Conservation (phyloP, 2,888 invertebrate species). For the Micoletzkya japonica region DNA sequence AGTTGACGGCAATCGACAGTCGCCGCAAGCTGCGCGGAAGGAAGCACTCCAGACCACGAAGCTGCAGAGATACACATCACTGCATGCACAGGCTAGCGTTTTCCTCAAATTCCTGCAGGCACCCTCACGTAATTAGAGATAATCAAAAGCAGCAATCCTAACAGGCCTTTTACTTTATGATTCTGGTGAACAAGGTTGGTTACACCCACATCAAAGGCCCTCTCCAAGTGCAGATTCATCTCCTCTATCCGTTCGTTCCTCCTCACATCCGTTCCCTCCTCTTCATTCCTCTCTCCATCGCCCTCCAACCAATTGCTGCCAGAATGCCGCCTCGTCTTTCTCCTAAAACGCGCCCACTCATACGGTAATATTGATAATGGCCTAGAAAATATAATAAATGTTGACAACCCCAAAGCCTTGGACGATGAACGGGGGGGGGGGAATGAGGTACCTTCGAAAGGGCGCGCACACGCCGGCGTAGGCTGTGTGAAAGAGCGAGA, state of each 20-base stretch:
- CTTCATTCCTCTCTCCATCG: too few species aligned
- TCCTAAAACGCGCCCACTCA: too few species aligned
- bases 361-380: too few species aligned
- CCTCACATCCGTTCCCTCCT: too few species aligned
- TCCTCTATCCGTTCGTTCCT: slow-evolving; percentile 18
- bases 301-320: too few species aligned
- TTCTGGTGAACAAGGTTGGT: background rate
- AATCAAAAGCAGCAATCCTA: too few species aligned
- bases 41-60: slow-evolving; percentile 10
- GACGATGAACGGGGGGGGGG: too few species aligned
- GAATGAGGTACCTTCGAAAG: background rate
- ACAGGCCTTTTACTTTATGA: too few species aligned
- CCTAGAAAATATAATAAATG: too few species aligned
- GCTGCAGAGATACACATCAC: slow-evolving; percentile 6
- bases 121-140: too few species aligned
- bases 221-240: slow-evolving; percentile 26
- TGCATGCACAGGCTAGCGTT: background rate
- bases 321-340: too few species aligned
- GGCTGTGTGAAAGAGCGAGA: slow-evolving; percentile 9
- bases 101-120: background rate
- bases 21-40: background rate
- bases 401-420: too few species aligned
- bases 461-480: slow-evolving; percentile 17
- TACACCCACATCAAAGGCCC: slow-evolving; percentile 17
- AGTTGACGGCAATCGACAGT: slow-evolving; percentile 20